These are phyloP conservation scores for Chrysolina americana DNA, from an alignment of 2,888 invertebrate genomes.

Conservation along the genomic window DNA sequence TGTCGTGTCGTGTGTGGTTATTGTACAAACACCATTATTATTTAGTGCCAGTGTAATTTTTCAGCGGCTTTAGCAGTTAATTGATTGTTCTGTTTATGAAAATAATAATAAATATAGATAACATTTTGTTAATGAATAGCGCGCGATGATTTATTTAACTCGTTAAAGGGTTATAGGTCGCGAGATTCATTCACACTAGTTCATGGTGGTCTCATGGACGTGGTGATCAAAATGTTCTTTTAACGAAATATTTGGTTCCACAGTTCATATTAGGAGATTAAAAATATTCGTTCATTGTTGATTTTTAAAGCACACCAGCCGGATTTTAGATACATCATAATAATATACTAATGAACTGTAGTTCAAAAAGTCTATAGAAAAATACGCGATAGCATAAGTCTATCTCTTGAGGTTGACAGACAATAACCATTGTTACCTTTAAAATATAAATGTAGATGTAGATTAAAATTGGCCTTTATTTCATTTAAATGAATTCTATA, in stretches of 20 bases:
- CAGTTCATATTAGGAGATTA: neutral
- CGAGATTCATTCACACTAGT: conserved; percentile 17
- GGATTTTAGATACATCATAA: too few relatives aligned
- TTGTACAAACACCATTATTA: conserved; percentile 37
- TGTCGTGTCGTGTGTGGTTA: conserved; percentile 20
- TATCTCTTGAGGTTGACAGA: too few relatives aligned
- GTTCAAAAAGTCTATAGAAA: too few relatives aligned
- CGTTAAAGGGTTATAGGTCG: conserved; percentile 16
- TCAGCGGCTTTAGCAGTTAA: conserved; percentile 40
- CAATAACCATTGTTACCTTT: too few relatives aligned
- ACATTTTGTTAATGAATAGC: conserved; percentile 34
- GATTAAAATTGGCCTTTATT: too few relatives aligned
- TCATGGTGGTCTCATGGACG: conserved; percentile 26
- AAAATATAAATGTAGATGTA: too few relatives aligned
- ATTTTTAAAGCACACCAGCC: too few relatives aligned
- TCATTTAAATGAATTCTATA: too few relatives aligned
- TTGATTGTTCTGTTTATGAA: conserved; percentile 43
- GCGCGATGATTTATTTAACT: conserved; percentile 33
- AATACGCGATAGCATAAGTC: too few relatives aligned
- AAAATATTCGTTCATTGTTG: neutral
- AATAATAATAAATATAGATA: conserved; percentile 45
- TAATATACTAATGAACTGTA: too few relatives aligned
- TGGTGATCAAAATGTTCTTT: neutral
- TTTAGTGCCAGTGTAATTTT: conserved; percentile 36
- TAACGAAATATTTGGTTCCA: neutral